A percentile compares a stretch with the other conserved stretches of the same genome.
Conservation (phyloP, 2,888 invertebrate species). For the Tenthredo amoena region DNA sequence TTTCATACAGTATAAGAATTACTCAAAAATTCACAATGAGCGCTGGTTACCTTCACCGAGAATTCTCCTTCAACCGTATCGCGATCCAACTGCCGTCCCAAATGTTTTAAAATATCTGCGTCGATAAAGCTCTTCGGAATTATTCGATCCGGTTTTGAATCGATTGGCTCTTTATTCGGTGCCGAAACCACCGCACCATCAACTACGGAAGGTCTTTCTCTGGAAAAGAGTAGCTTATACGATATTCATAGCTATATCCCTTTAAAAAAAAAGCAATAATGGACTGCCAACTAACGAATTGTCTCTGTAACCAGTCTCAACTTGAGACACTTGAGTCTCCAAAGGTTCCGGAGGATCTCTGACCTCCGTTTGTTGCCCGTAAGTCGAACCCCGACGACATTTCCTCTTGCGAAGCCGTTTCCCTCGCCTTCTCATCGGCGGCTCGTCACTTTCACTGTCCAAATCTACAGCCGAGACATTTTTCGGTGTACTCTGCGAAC, state of each 20-base stretch:
- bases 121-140: slow-evolving; percentile 79
- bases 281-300: slow-evolving; percentile 66
- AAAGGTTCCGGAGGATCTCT: slow-evolving; percentile 81
- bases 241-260: not conserved
- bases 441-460: slow-evolving; percentile 61
- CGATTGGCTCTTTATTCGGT: slow-evolving; percentile 57
- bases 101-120: slow-evolving; percentile 82
- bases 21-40: not conserved
- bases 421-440: slow-evolving; percentile 68
- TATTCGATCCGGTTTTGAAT: slow-evolving; percentile 52
- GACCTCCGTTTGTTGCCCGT: slow-evolving; percentile 76
- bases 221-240: slow-evolving; percentile 39
- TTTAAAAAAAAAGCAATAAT: not conserved
- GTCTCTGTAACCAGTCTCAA: slow-evolving; percentile 77
- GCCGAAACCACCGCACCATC: slow-evolving; percentile 55
- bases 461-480: slow-evolving; percentile 58
- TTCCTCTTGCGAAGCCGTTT: slow-evolving; percentile 72
- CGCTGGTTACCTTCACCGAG: slow-evolving; percentile 81
- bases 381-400: slow-evolving; percentile 71
- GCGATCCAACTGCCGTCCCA: slow-evolving; percentile 84
- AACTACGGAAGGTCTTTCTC: slow-evolving; percentile 55
- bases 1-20: no score
- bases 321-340: slow-evolving; percentile 82
- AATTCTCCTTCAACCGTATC: slow-evolving; percentile 86
- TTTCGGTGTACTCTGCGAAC: slow-evolving; percentile 55